phyloP scores from a whole-genome alignment of 2,888 invertebrate species.

The Andrena fulva region DNA sequence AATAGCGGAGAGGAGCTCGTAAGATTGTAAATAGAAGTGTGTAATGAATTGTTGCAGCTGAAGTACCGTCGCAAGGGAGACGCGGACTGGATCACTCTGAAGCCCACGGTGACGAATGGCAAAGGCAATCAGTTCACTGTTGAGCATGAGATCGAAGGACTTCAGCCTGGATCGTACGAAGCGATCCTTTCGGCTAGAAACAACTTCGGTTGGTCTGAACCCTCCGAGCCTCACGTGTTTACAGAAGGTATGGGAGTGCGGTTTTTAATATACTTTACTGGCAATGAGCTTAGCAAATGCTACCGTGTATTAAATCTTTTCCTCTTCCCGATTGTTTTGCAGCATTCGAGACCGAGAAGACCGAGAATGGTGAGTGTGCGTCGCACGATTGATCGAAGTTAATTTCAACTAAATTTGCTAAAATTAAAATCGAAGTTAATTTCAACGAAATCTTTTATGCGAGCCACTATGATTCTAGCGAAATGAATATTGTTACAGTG shows the following conservation, averaged over 20 bases:
- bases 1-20: background rate
- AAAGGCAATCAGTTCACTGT: constrained; percentile 73
- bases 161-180: constrained; percentile 77
- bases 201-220: constrained; percentile 78
- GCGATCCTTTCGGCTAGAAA: constrained; percentile 77
- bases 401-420: background rate
- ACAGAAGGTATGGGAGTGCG: constrained; percentile 69
- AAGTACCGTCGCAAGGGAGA: constrained; percentile 76
- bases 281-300: background rate
- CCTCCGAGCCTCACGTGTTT: constrained; percentile 71
- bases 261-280: background rate
- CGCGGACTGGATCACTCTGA: constrained; percentile 65
- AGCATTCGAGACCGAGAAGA: constrained; percentile 66
- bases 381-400: background rate
- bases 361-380: constrained; percentile 66
- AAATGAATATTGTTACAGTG: constrained; percentile 28
- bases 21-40: background rate
- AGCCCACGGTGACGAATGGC: constrained; percentile 74
- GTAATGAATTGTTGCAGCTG: constrained; percentile 65
- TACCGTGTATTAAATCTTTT: background rate
- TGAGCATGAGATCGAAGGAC: constrained; percentile 72
- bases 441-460: background rate
- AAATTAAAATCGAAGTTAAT: background rate
- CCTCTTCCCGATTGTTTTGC: constrained; percentile 17
- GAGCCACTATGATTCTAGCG: background rate